Evolutionary conservation across 2,113 vertebrate genomes (phyloP).

Genomic region (Corvus hawaiiensis): DNA sequence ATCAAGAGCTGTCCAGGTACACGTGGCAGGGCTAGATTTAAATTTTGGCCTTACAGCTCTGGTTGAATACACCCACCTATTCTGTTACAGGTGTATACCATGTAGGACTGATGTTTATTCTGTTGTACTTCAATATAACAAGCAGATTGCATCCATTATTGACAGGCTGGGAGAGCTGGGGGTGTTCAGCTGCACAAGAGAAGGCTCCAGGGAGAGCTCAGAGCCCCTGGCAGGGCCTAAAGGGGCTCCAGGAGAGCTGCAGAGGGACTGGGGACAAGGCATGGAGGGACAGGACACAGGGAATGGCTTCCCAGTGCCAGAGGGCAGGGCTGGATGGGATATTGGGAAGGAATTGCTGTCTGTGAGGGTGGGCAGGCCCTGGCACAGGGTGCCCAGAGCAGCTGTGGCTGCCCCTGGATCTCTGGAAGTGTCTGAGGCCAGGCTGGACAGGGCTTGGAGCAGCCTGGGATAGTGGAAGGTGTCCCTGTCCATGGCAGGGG

Average conservation of each 20-base stretch:
- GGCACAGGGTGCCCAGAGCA: background rate
- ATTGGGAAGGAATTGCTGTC: accelerated
- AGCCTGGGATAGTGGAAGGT: accelerated
- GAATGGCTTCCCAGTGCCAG: background rate
- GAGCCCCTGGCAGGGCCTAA: background rate
- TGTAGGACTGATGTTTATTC: background rate
- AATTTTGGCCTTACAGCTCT: background rate
- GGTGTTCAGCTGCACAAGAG: accelerated
- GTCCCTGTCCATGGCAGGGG: accelerated
- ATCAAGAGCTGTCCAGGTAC: background rate
- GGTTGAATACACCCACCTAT: background rate
- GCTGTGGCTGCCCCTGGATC: background rate
- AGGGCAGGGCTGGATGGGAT: background rate
- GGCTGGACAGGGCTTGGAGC: accelerated
- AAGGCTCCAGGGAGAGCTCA: background rate
- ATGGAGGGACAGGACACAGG: accelerated
- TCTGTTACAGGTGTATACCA: background rate
- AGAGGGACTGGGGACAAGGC: background rate
- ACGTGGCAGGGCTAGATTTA: background rate
- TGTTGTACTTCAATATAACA: background rate
- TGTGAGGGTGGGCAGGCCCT: background rate
- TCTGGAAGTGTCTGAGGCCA: background rate
- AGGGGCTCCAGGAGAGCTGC: background rate
- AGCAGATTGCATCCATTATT: background rate
- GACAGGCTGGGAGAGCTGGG: accelerated